phyloP scores from a whole-genome alignment of 2,888 invertebrate species.

The Leptopterna dolabrata region DNA sequence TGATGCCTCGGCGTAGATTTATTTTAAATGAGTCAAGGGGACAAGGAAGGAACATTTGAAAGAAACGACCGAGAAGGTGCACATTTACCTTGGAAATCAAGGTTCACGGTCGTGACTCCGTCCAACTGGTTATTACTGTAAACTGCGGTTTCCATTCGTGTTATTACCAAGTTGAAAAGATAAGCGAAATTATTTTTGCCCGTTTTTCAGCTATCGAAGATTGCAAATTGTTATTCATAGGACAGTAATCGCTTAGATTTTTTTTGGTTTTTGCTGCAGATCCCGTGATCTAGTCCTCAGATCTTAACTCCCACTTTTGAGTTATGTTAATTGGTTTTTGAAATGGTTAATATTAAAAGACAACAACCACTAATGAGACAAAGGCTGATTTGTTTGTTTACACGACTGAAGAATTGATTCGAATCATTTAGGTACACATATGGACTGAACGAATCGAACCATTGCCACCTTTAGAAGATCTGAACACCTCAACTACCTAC shows the following conservation, averaged over 20 bases:
- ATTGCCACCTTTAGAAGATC: too few species aligned
- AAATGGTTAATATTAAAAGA: too few species aligned
- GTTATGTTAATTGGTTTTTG: too few species aligned
- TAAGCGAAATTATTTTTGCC: constrained; percentile 12
- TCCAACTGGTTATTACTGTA: constrained; percentile 47
- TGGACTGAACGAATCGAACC: too few species aligned
- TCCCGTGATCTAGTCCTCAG: too few species aligned
- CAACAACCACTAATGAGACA: too few species aligned
- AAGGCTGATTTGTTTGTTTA: too few species aligned
- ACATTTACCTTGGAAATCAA: constrained; percentile 52
- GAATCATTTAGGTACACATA: too few species aligned
- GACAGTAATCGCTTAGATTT: not conserved
- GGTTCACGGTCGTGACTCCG: constrained; percentile 52
- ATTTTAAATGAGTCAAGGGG: constrained; percentile 11
- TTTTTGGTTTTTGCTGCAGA: too few species aligned
- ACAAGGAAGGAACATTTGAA: constrained; percentile 32
- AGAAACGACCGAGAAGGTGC: constrained; percentile 4
- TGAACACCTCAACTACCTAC: too few species aligned
- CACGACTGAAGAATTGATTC: too few species aligned
- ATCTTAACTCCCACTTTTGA: too few species aligned
- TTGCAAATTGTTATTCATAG: not conserved
- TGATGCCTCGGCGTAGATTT: constrained; percentile 18
- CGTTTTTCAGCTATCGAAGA: not conserved
- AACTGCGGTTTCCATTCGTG: constrained; percentile 40
- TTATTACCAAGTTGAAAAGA: constrained; percentile 40